A percentile compares a stretch with the other conserved stretches of the same genome.
These are phyloP conservation scores for Tenthredo mesomela DNA, from an alignment of 2,888 invertebrate genomes.

Conservation along the genomic window DNA sequence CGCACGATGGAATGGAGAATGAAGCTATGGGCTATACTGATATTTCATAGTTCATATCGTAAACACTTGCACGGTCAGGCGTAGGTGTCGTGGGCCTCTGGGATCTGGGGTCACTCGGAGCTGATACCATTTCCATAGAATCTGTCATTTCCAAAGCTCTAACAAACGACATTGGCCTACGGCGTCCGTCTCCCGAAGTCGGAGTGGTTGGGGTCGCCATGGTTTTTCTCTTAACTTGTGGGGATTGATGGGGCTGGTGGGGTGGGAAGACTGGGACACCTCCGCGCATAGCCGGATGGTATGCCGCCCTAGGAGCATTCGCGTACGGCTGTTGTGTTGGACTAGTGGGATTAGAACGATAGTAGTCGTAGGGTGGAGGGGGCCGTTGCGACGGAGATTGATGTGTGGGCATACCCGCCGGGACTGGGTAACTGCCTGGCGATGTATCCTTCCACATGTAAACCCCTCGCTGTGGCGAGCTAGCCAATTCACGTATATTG, in stretches of 20 bases:
- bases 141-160: constrained; percentile 94
- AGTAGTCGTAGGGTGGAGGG: constrained; percentile 78
- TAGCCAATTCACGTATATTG: constrained; percentile 93
- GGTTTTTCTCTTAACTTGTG: constrained; percentile 71
- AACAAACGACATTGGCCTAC: constrained; percentile 93
- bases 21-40: constrained; percentile 86
- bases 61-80: constrained; percentile 93
- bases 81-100: constrained; percentile 81
- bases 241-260: constrained; percentile 72
- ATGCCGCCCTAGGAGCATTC: constrained; percentile 78
- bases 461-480: constrained; percentile 90
- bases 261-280: constrained; percentile 86
- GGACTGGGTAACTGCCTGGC: constrained; percentile 81
- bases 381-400: constrained; percentile 74
- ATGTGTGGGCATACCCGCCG: constrained; percentile 62
- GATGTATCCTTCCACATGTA: constrained; percentile 91
- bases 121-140: constrained; percentile 88
- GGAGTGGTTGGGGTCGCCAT: constrained; percentile 70
- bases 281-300: constrained; percentile 84
- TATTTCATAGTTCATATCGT: constrained; percentile 97
- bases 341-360: constrained; percentile 87
- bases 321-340: constrained; percentile 82
- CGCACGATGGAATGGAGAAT: constrained; percentile 70
- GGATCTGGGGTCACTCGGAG: constrained; percentile 69
- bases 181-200: constrained; percentile 75